Conservation (phyloP, 2,888 invertebrate species). For the Drosophila maculinotata region DNA sequence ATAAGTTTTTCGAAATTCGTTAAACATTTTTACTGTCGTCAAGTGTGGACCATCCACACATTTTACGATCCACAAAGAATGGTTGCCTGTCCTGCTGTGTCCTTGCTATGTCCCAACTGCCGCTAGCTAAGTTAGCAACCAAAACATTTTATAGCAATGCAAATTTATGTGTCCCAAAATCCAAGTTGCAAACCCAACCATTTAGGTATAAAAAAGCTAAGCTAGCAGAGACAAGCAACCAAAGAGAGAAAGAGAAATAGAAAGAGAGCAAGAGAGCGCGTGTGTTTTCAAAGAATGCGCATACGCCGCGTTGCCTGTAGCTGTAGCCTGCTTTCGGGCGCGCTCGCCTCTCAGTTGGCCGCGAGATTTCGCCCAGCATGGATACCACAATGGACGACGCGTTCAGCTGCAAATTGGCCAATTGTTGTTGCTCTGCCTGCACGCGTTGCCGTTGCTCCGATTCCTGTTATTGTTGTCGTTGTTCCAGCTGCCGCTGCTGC, state of each 20-base stretch:
- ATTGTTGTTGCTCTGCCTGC: constrained; percentile 29
- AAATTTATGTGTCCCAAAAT: constrained; percentile 40
- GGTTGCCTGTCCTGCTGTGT: constrained; percentile 8
- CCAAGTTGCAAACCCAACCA: neutral
- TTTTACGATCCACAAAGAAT: constrained; percentile 17
- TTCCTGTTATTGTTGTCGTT: constrained; percentile 25
- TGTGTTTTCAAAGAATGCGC: constrained; percentile 19
- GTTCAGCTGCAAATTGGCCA: constrained; percentile 10
- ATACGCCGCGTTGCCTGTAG: constrained; percentile 20
- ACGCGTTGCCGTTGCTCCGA: constrained; percentile 28
- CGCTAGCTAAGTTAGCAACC: constrained; percentile 8
- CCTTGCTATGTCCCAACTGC: neutral
- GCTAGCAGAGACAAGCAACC: neutral
- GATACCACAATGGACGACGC: constrained; percentile 43
- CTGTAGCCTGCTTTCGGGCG: constrained; percentile 44
- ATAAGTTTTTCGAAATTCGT: constrained; percentile 7
- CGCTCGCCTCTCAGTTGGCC: constrained; percentile 55
- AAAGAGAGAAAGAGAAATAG: neutral
- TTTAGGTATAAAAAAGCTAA: constrained; percentile 36
- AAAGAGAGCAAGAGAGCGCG: neutral
- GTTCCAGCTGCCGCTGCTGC: neutral
- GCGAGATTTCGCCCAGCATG: constrained; percentile 61
- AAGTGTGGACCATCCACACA: constrained; percentile 1
- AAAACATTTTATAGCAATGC: constrained; percentile 26
- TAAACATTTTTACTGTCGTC: neutral